Base-by-base conservation (phyloP, 2,888 invertebrate genomes). In the Eubasilissa splendida region DNA sequence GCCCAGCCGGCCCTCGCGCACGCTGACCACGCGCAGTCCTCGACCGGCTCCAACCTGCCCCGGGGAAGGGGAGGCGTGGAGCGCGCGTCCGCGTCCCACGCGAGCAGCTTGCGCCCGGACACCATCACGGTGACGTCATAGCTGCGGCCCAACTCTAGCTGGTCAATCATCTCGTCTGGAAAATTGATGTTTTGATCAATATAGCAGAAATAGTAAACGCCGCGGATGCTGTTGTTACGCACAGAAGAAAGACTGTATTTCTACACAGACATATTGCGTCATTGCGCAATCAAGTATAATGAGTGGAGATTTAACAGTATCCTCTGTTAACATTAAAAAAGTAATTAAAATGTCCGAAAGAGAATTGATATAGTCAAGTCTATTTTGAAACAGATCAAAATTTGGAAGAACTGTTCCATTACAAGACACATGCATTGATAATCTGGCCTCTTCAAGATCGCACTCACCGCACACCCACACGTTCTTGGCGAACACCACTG, bases 91-190 rank as follows among this genome's bases (percentile, higher is more conserved):
- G 76, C 10, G 54, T 75, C 12, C 80, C 66, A 76, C 0, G 74
- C 80, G 4, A 52, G 52, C 3, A 66, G 22, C 56, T 33, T 58
- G 22, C n/a, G 63, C n/a, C 59, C 42, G 42, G 54, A 54, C 8
- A 8, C 31, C 56, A 42, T 11, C 53, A 76, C 54, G 10, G 79
- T 63, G n/a, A 81, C 2, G 11, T 59, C 54, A 31, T 76, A 81
- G 11, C 54, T 54, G 33, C 56, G 11, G n/a, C 81, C 81, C 53
- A 79, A n/a, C 33, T 75, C 76, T 0, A 79, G 54, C 10, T 22
- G 9, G 42, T 76, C 53, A 8, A 79, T 33, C 79, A 81, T 75
- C 59, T 81, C 81, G 63, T 81, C 81, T 81, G 60, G 11, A 81
- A 75, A 22, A 22, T 22, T 22, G 22, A 22, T 22, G 22, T 22